Percentiles rank a stretch among this genome's conserved stretches.
Conservation (phyloP, 2,113 vertebrate species). For the Sula dactylatra region DNA sequence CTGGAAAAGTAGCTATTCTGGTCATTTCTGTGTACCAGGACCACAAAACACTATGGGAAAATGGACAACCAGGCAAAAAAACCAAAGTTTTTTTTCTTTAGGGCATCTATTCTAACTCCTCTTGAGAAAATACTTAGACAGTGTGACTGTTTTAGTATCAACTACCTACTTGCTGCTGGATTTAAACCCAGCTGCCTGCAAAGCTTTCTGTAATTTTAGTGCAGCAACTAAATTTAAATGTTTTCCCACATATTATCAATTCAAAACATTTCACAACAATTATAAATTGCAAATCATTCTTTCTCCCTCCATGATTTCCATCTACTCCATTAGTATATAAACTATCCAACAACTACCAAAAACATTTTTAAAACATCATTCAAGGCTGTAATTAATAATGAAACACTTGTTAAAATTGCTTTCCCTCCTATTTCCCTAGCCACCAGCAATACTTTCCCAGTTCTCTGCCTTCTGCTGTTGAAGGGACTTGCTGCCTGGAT, state of each 20-base stretch:
- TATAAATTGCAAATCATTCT: background rate
- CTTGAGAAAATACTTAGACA: background rate
- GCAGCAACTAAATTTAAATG: background rate
- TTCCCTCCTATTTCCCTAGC: background rate
- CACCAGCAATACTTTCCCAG: background rate
- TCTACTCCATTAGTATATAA: background rate
- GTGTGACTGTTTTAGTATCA: background rate
- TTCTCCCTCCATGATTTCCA: background rate
- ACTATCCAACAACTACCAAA: background rate
- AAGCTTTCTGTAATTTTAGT: background rate
- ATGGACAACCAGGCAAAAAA: background rate
- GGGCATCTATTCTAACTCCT: background rate
- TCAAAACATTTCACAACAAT: slow-evolving; percentile 21
- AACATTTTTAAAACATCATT: slow-evolving; percentile 9
- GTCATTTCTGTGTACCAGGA: background rate
- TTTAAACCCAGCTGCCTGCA: background rate
- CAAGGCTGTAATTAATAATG: background rate
- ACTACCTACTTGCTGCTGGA: background rate
- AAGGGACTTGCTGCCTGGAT: background rate
- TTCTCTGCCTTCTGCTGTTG: background rate
- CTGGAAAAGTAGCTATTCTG: background rate
- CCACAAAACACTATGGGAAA: background rate
- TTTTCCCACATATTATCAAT: background rate
- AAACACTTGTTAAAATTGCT: background rate
- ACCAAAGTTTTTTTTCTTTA: background rate